These are phyloP conservation scores for Tetragnatha versicolor DNA, from an alignment of 1,140 invertebrate genomes.

Conservation along the genomic window DNA sequence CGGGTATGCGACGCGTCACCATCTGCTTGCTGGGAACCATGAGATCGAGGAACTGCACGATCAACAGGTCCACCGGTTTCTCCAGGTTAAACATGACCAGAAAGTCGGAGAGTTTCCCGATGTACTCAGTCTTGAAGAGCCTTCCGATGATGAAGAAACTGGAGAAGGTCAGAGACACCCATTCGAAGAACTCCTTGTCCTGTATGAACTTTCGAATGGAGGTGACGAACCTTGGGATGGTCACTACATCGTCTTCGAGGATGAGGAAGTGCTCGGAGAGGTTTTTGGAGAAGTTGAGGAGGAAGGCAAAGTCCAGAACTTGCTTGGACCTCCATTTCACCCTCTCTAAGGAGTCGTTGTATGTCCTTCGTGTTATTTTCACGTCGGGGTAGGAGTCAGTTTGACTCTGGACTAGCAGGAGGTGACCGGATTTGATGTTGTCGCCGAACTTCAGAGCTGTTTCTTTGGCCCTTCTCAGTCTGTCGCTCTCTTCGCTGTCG, in stretches of 20 bases:
- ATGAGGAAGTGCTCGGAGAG: conserved; percentile 71
- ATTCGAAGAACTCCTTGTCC: conserved; percentile 72
- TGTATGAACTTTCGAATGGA: conserved; percentile 82
- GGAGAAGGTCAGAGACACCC: conserved; percentile 94
- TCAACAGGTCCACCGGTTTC: conserved; percentile 95
- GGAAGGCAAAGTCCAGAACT: conserved; percentile 91
- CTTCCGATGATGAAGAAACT: conserved; percentile 86
- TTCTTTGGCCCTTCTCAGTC: conserved; percentile 15
- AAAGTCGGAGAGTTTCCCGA: conserved; percentile 88
- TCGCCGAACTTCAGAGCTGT: conserved; percentile 69
- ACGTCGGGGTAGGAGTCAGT: conserved; percentile 80
- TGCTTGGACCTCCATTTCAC: conserved; percentile 95
- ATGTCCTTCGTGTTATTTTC: conserved; percentile 75
- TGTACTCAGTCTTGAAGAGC: conserved; percentile 68
- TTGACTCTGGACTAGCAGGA: conserved; percentile 87
- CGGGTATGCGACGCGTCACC: conserved; percentile 87
- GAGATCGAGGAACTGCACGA: conserved; percentile 76
- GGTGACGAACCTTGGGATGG: conserved; percentile 81
- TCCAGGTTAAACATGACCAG: conserved; percentile 94
- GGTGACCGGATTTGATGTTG: conserved; percentile 78
- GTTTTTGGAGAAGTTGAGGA: conserved; percentile 90
- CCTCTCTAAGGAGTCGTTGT: conserved; percentile 85
- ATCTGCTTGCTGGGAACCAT: conserved; percentile 81
- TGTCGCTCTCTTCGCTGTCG: conserved; percentile 65
- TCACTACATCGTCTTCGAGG: conserved; percentile 93